A percentile compares a stretch with the other conserved stretches of the same genome.
Conservation (phyloP, 2,888 invertebrate genomes). For the Drosophila anceps region DNA sequence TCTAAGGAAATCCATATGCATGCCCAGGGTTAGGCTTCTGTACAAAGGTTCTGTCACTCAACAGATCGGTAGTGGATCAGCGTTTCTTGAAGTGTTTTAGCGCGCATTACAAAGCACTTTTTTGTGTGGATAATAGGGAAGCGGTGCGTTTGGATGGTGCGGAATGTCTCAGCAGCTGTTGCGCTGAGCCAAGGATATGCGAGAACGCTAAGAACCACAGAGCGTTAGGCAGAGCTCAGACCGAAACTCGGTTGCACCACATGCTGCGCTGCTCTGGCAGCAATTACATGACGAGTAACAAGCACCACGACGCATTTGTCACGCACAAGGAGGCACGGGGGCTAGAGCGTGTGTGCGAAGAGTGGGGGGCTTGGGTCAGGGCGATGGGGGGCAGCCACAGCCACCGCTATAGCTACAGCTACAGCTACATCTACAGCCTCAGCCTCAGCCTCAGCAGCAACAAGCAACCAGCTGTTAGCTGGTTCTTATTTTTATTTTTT, state of each 20-base stretch:
- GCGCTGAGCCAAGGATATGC: constrained; percentile 61
- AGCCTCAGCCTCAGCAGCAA: constrained; percentile 10
- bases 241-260: constrained; percentile 49
- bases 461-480: constrained; percentile 74
- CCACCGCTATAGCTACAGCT: too few species aligned
- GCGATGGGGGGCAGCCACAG: constrained; percentile 1
- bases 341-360: neutral
- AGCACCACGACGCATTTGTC: constrained; percentile 76
- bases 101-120: constrained; percentile 41
- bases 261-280: constrained; percentile 63
- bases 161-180: constrained; percentile 23
- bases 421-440: neutral
- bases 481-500: constrained; percentile 58
- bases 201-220: constrained; percentile 37
- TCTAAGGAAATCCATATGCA: neutral
- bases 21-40: neutral
- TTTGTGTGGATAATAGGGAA: constrained; percentile 22
- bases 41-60: constrained; percentile 30
- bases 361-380: constrained; percentile 1
- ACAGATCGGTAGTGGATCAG: constrained; percentile 36
- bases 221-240: neutral
- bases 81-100: constrained; percentile 3
- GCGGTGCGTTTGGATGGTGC: constrained; percentile 12
- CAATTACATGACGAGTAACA: constrained; percentile 78
- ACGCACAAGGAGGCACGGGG: constrained; percentile 58